phyloP scores from a whole-genome alignment of 2,888 invertebrate species.

The Polymixis lichenea region DNA sequence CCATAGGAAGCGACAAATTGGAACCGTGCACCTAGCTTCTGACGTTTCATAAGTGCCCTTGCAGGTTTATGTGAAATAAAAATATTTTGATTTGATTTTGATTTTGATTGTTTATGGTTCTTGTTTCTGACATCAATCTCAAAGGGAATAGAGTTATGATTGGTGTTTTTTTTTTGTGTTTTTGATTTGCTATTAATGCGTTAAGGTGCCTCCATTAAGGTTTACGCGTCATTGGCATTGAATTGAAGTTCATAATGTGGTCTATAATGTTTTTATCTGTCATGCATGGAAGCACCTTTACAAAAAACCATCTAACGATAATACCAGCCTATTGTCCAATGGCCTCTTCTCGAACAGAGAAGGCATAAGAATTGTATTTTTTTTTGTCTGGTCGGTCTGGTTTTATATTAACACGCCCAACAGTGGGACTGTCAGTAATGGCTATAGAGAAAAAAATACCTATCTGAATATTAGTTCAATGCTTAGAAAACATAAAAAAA shows the following conservation, averaged over 20 bases:
- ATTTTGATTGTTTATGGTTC: constrained; percentile 35
- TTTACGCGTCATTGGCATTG: constrained; percentile 42
- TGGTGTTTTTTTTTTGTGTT: constrained; percentile 20
- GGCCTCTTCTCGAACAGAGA: background rate
- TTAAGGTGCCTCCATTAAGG: constrained; percentile 4
- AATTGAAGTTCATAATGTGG: background rate
- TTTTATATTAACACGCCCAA: background rate
- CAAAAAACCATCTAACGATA: background rate
- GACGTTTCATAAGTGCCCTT: no score
- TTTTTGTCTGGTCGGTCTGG: no score
- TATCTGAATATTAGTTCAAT: background rate
- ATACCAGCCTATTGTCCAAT: background rate
- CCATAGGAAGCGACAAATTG: no score
- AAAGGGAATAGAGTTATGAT: constrained; percentile 21
- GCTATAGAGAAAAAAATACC: background rate
- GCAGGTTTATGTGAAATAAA: no score
- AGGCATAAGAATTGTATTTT: background rate
- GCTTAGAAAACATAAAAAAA: background rate
- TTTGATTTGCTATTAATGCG: constrained; percentile 35
- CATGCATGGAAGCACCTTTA: constrained; percentile 1
- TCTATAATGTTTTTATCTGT: constrained; percentile 4
- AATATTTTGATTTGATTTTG: no score
- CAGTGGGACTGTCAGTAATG: background rate
- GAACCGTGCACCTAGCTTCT: no score
- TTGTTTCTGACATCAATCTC: constrained; percentile 50